phyloP scores from a whole-genome alignment of 2,113 vertebrate genomes.

The Phyllopteryx taeniolatus region DNA sequence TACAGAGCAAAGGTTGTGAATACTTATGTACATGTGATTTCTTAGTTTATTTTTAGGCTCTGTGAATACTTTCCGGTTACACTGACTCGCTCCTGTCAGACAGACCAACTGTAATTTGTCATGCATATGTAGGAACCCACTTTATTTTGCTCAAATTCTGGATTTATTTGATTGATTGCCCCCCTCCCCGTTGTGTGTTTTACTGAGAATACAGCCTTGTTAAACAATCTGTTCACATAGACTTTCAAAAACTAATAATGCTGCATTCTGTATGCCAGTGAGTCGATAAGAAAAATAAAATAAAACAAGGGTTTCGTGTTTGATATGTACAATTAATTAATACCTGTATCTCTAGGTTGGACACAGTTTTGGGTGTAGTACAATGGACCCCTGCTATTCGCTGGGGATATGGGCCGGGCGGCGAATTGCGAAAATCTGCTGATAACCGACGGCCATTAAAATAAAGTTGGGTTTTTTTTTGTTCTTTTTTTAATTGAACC shows the following conservation, averaged over 20 bases:
- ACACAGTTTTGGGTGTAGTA: too few species aligned
- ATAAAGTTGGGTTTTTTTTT: too few species aligned
- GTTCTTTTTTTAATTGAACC: too few species aligned
- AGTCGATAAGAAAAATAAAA: not conserved
- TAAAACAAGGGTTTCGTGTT: too few species aligned
- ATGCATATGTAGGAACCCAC: not conserved
- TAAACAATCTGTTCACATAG: not conserved
- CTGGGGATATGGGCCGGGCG: too few species aligned
- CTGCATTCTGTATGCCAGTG: not conserved
- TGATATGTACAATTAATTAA: too few species aligned
- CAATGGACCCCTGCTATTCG: too few species aligned
- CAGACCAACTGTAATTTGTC: not conserved
- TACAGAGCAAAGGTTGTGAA: not conserved
- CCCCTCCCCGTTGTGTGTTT: not conserved
- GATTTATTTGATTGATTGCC: not conserved
- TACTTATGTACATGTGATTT: not conserved
- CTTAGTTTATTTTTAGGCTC: not conserved
- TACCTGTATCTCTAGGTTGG: too few species aligned
- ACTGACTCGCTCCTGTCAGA: not conserved
- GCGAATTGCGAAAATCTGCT: too few species aligned
- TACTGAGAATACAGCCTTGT: not conserved
- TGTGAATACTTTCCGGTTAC: not conserved
- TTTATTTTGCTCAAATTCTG: not conserved
- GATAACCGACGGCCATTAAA: too few species aligned
- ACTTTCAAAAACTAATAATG: not conserved